Percentiles rank a stretch among this genome's conserved stretches.
These are phyloP conservation scores for Drosophila carrolli DNA, from an alignment of 1,140 invertebrate species.

Conservation along the genomic window DNA sequence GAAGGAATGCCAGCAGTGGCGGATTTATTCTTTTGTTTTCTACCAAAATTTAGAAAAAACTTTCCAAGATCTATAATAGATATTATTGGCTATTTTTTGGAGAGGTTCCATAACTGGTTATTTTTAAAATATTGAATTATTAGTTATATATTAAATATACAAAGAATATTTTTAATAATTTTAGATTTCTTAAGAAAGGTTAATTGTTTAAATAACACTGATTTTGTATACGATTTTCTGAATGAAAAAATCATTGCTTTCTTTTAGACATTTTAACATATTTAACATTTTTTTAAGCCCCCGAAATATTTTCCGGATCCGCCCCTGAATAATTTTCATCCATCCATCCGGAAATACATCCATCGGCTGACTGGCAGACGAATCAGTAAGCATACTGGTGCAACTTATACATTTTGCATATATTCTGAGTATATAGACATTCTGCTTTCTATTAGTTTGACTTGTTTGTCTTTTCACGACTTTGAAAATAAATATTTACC, in stretches of 20 bases:
- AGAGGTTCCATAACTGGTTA: too few relatives aligned
- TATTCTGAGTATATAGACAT: slow-evolving; percentile 3
- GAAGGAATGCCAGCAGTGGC: background rate
- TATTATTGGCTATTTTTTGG: too few relatives aligned
- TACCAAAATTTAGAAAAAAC: background rate
- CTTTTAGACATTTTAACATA: too few relatives aligned
- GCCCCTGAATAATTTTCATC: background rate
- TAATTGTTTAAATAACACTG: too few relatives aligned
- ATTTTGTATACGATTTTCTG: too few relatives aligned
- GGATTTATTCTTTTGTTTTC: background rate
- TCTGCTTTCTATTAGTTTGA: slow-evolving; percentile 16
- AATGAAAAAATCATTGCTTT: too few relatives aligned
- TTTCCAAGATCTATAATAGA: too few relatives aligned
- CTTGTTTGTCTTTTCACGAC: slow-evolving; percentile 57
- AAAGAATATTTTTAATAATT: background rate
- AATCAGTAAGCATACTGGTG: slow-evolving; percentile 6
- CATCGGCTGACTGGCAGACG: slow-evolving; percentile 10
- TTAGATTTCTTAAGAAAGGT: too few relatives aligned
- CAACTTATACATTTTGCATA: slow-evolving; percentile 55
- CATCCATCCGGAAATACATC: slow-evolving; percentile 7
- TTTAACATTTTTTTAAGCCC: too few relatives aligned
- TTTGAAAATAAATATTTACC: slow-evolving; percentile 18
- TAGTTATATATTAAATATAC: too few relatives aligned
- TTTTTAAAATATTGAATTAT: too few relatives aligned
- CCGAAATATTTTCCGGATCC: background rate